Percentiles rank a stretch among this genome's conserved stretches.
Evolutionary conservation across 2,888 invertebrate genomes (phyloP).

Genomic region (Synanthedon andrenaeformis): DNA sequence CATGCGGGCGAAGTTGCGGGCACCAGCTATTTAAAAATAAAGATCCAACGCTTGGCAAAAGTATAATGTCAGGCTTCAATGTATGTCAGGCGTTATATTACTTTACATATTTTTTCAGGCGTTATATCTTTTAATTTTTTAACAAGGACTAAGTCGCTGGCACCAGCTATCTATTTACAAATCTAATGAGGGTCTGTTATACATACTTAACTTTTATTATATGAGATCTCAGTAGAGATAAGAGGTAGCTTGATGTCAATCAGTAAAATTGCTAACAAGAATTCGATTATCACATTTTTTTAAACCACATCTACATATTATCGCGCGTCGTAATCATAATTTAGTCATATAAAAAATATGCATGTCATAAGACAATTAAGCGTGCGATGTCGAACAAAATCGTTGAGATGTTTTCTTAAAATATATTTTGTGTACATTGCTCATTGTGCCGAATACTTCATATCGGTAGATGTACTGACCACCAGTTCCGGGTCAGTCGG

Average conservation of each 20-base stretch:
- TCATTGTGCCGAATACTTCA: constrained; percentile 6
- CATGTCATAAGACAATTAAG: constrained; percentile 45
- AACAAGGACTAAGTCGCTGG: too few relatives aligned
- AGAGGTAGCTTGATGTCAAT: constrained; percentile 2
- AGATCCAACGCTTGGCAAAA: too few relatives aligned
- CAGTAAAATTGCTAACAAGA: constrained; percentile 35
- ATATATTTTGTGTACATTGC: constrained; percentile 4
- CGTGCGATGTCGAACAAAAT: constrained; percentile 12
- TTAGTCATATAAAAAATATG: constrained; percentile 36
- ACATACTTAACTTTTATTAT: too few relatives aligned
- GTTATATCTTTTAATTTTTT: too few relatives aligned
- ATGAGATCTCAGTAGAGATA: too few relatives aligned
- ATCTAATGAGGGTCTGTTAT: too few relatives aligned
- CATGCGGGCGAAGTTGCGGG: too few relatives aligned
- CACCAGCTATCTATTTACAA: too few relatives aligned
- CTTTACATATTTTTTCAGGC: too few relatives aligned
- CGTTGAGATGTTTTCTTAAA: constrained; percentile 16
- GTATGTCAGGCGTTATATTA: too few relatives aligned
- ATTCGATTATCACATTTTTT: constrained; percentile 41
- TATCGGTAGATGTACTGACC: constrained; percentile 20
- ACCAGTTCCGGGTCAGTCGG: constrained; percentile 48
- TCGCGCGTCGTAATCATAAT: constrained; percentile 28
- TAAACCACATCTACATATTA: constrained; percentile 15
- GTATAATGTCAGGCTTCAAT: too few relatives aligned
- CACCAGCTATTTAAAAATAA: too few relatives aligned